These are phyloP conservation scores for Leucoma salicis DNA, from an alignment of 2,888 invertebrate genomes.

Conservation along the genomic window DNA sequence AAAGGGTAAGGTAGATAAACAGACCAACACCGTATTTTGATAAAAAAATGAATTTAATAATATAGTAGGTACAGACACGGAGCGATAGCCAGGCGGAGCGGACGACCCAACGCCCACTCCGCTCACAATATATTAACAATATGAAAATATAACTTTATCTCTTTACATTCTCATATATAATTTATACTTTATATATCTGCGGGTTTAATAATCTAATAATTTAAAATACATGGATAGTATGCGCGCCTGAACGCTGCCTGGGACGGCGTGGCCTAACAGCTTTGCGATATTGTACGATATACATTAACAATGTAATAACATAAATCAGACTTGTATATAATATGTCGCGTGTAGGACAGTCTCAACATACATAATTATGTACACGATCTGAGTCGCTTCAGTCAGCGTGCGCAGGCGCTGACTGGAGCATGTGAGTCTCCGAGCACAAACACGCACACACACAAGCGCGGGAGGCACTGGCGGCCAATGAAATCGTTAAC, in stretches of 20 bases:
- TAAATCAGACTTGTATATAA: conserved; percentile 39
- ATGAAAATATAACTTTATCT: conserved; percentile 36
- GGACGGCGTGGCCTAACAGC: background rate
- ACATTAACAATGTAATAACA: conserved; percentile 36
- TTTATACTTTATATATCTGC: conserved; percentile 24
- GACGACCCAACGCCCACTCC: conserved; percentile 19
- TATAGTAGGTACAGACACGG: conserved; percentile 46
- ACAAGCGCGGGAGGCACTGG: conserved; percentile 10
- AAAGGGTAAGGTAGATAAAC: conserved; percentile 22
- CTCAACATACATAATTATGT: conserved; percentile 7
- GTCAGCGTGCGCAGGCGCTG: conserved; percentile 4
- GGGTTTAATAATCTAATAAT: conserved; percentile 27
- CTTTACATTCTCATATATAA: conserved; percentile 34
- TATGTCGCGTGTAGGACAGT: conserved; percentile 10
- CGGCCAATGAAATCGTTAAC: too few relatives aligned
- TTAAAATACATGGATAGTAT: conserved; percentile 25
- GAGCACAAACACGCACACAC: conserved; percentile 13
- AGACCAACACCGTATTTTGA: conserved; percentile 38
- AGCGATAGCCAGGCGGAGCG: conserved; percentile 29
- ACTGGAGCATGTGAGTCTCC: conserved; percentile 10
- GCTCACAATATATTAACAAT: conserved; percentile 40
- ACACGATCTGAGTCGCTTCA: conserved; percentile 3
- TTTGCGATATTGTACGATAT: conserved; percentile 8
- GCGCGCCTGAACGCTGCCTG: background rate
- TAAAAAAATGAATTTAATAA: conserved; percentile 55